These are phyloP conservation scores for Corticium candelabrum DNA, from an alignment of 37 sponge, comb jelly and placozoan species.

Conservation along the genomic window DNA sequence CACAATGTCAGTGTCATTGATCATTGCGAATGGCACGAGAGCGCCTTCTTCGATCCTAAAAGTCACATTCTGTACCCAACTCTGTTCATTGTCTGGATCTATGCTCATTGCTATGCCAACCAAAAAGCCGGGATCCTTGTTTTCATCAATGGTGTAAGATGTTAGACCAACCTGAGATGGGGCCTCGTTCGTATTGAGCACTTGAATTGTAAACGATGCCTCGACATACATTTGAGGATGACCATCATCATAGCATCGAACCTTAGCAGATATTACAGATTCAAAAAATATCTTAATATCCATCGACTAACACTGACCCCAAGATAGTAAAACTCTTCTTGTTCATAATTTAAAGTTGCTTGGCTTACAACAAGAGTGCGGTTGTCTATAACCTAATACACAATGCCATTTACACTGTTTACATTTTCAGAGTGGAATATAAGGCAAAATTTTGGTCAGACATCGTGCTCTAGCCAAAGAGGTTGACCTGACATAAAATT, in stretches of 20 bases:
- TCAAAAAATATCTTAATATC: not conserved
- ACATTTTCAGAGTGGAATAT: too few species aligned
- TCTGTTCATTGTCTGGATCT: conserved; percentile 8
- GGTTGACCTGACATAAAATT: too few species aligned
- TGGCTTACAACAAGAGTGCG: not conserved
- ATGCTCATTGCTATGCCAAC: not conserved
- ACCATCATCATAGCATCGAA: conserved; percentile 2
- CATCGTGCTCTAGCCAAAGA: too few species aligned
- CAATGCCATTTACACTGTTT: too few species aligned
- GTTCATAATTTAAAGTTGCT: not conserved
- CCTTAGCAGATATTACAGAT: not conserved
- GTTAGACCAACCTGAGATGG: not conserved
- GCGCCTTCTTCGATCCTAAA: not conserved
- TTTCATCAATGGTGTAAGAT: not conserved
- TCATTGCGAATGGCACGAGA: not conserved
- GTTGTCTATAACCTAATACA: not conserved
- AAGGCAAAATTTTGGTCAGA: too few species aligned
- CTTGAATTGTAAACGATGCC: not conserved
- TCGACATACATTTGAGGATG: not conserved
- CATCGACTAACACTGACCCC: not conserved
- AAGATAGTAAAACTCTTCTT: not conserved
- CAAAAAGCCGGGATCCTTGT: not conserved
- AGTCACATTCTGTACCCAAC: not conserved
- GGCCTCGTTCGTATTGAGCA: not conserved
- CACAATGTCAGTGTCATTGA: not conserved